Evolutionary conservation across 2,113 vertebrate species (phyloP).

Genomic region (Shinisaurus crocodilurus): DNA sequence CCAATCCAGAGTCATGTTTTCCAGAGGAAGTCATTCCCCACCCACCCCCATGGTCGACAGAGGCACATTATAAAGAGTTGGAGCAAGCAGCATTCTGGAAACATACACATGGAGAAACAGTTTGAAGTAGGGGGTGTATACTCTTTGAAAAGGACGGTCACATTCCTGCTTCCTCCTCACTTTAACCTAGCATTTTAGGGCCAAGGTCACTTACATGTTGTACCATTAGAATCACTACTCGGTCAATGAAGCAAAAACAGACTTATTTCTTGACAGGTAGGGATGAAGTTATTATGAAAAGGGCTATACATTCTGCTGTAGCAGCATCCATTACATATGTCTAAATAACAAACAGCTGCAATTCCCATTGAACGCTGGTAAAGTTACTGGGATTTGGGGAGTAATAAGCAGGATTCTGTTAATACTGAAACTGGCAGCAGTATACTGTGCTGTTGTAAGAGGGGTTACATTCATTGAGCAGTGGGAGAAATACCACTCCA

Average conservation of each 20-base stretch:
- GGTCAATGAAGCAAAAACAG: background rate
- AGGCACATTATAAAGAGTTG: no score
- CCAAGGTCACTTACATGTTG: background rate
- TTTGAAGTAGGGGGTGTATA: background rate
- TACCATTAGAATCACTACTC: background rate
- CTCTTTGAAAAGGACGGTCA: background rate
- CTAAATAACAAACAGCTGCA: background rate
- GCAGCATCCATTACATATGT: no score
- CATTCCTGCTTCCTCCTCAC: background rate
- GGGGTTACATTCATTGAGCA: background rate
- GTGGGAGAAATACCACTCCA: background rate
- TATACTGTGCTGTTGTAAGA: background rate
- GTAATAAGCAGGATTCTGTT: background rate
- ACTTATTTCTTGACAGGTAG: no score
- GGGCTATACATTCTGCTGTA: background rate
- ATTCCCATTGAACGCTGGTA: background rate
- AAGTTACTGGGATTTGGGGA: background rate
- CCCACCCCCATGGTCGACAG: background rate
- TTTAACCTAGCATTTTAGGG: background rate
- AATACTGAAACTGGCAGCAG: background rate
- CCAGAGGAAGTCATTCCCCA: background rate
- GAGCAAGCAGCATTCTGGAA: background rate
- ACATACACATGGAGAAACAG: background rate
- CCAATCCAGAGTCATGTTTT: background rate
- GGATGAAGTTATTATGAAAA: background rate